Evolutionary conservation across 2,888 invertebrate genomes (phyloP).

Genomic region (Andrena bucephala): DNA sequence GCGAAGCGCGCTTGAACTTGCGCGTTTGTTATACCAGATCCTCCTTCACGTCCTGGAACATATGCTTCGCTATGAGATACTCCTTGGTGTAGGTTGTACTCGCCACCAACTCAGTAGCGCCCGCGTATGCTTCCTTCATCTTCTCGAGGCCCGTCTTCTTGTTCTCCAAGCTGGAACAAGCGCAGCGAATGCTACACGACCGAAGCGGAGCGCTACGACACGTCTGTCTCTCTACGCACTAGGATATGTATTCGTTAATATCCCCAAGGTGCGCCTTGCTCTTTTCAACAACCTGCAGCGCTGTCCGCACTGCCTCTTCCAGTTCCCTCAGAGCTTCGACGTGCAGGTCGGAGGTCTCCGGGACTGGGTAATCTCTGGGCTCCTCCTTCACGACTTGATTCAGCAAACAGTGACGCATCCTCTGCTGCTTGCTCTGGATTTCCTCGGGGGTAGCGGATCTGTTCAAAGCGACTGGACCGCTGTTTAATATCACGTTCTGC

Average conservation of each 20-base stretch:
- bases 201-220: not conserved
- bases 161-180: slow-evolving; percentile 71
- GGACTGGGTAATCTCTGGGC: slow-evolving; percentile 71
- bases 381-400: slow-evolving; percentile 61
- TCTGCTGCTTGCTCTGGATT: slow-evolving; percentile 65
- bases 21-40: slow-evolving; percentile 75
- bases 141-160: slow-evolving; percentile 72
- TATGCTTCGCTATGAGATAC: slow-evolving; percentile 48
- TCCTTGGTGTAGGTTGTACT: slow-evolving; percentile 68
- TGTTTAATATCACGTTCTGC: slow-evolving; percentile 63
- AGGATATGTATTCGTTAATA: slow-evolving; percentile 69
- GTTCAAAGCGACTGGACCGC: slow-evolving; percentile 51
- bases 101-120: slow-evolving; percentile 55
- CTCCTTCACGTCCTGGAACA: slow-evolving; percentile 72
- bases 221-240: slow-evolving; percentile 67
- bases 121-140: slow-evolving; percentile 74
- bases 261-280: slow-evolving; percentile 56
- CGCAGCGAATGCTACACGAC: not conserved
- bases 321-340: slow-evolving; percentile 67
- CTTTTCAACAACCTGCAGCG: slow-evolving; percentile 49
- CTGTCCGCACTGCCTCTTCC: slow-evolving; percentile 61
- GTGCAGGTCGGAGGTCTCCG: slow-evolving; percentile 72
- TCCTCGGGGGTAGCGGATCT: slow-evolving; percentile 55
- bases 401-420: slow-evolving; percentile 62
- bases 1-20: not conserved